Percentiles rank a stretch among this genome's conserved stretches.
Conservation (phyloP, 2,113 vertebrate genomes). For the Brienomyrus brachyistius region DNA sequence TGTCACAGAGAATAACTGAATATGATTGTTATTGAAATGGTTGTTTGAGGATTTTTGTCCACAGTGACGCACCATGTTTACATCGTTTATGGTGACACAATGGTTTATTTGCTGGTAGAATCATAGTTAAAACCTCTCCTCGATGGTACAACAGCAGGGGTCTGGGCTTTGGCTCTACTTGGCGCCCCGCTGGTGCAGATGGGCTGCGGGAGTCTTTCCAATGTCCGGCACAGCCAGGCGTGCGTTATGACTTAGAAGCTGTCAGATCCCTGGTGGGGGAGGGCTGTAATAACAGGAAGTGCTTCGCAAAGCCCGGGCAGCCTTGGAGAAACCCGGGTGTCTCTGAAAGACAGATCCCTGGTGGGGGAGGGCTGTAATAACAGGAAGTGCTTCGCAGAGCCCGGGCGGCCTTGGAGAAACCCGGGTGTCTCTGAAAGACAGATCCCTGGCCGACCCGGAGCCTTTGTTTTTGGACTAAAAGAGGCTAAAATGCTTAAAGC, state of each 20-base stretch:
- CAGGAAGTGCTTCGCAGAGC: neutral
- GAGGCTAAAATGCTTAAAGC: neutral
- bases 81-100: neutral
- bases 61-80: neutral
- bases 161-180: neutral
- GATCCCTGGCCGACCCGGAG: neutral
- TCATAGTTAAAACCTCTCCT: neutral
- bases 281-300: neutral
- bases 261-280: neutral
- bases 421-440: neutral
- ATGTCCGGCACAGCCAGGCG: neutral
- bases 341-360: neutral
- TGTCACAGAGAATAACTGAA: neutral
- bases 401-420: neutral
- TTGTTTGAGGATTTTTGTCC: neutral
- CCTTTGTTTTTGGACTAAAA: conserved; percentile 9
- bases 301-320: neutral
- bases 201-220: neutral
- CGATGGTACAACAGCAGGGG: neutral
- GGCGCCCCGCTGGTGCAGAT: neutral
- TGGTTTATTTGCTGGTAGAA: neutral
- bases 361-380: neutral
- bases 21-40: neutral
- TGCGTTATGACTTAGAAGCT: neutral
- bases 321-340: neutral